Base-by-base conservation (phyloP, 2,888 invertebrate genomes). In the Netelia inedita region DNA sequence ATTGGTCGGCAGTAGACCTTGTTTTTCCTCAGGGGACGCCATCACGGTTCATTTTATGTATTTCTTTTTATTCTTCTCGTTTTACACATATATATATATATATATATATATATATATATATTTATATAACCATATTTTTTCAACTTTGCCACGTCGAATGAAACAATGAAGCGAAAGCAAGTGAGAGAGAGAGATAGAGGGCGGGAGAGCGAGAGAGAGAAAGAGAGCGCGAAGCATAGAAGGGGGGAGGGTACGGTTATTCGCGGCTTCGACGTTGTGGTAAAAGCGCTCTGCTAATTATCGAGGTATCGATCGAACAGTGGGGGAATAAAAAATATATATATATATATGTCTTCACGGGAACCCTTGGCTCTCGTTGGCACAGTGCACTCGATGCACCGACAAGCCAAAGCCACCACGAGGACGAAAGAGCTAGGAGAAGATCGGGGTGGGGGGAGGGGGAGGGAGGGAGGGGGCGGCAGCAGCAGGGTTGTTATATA, bases 251-350 rank as follows among this genome's bases (percentile, higher is more conserved):
- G 74, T 63, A 71, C 46, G 75, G 81, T 68, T 86, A 83, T 87
- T 86, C 83, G 71, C 63, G 72, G 75, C 68, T 53, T 14, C 46
- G 75, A 57, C 74, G 35, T 82, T 59, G 80, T 80, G 66, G 78
- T 79, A 83, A 83, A 86, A 83, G 78, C 74, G 78, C 85, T 75
- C 80, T 69, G 82, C 86, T 86, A 87, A 88, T 89, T 89, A 88
- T 87, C 85, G 84, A 83, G 65, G 61, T 87, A 89, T 88, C 86
- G 88, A 89, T 89, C 85, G 78, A 85, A 85, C 78, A 82, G 80
- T 86, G 50, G 69, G 80, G 80, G 79, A 82, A 82, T 85, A 87
- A 85, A 86, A 46, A 63, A 63, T 59, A 19, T 6, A 53, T 6
- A 35, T 35, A 35, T 35, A 35, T 35, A 35, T 35, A 35, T 35